Evolutionary conservation across 2,113 vertebrate genomes (phyloP).

Genomic region (Paramisgurnus dabryanus): DNA sequence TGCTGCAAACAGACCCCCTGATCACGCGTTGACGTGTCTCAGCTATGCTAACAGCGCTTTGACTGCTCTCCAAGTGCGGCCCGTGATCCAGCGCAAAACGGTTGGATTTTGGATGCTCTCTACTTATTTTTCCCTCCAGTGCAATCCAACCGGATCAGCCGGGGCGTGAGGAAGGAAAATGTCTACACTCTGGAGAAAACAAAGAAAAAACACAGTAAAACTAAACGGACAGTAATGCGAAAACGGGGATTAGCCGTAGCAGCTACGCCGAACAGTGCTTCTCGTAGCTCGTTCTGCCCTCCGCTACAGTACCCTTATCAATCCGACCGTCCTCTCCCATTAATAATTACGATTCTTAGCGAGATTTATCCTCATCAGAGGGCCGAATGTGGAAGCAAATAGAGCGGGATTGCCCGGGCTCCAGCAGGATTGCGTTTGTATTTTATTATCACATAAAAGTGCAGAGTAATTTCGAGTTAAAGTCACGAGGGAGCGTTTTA

Average conservation of each 20-base stretch:
- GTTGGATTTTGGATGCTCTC: conserved; percentile 53
- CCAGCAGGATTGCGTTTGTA: conserved; percentile 45
- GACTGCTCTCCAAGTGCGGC: conserved; percentile 51
- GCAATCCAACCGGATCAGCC: conserved; percentile 63
- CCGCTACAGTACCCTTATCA: conserved; percentile 51
- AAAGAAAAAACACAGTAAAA: conserved; percentile 61
- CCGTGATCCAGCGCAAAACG: conserved; percentile 57
- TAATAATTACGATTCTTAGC: conserved; percentile 61
- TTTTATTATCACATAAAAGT: conserved; percentile 58
- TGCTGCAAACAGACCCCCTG: conserved; percentile 48
- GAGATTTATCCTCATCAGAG: conserved; percentile 52
- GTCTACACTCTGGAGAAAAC: conserved; percentile 57
- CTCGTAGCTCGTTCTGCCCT: conserved; percentile 50
- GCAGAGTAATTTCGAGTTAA: conserved; percentile 56
- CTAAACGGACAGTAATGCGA: conserved; percentile 64
- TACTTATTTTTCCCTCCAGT: conserved; percentile 66
- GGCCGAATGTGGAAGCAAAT: conserved; percentile 50
- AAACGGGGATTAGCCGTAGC: conserved; percentile 68
- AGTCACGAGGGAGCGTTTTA: conserved; percentile 44
- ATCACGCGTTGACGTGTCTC: conserved; percentile 54
- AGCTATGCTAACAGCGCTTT: conserved; percentile 56
- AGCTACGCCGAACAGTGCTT: conserved; percentile 62
- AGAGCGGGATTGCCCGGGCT: conserved; percentile 48
- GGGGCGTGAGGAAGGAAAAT: conserved; percentile 58
- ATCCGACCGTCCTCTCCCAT: conserved; percentile 56